phyloP scores from a whole-genome alignment of 1,140 invertebrate genomes.

The Octopus bimaculoides region DNA sequence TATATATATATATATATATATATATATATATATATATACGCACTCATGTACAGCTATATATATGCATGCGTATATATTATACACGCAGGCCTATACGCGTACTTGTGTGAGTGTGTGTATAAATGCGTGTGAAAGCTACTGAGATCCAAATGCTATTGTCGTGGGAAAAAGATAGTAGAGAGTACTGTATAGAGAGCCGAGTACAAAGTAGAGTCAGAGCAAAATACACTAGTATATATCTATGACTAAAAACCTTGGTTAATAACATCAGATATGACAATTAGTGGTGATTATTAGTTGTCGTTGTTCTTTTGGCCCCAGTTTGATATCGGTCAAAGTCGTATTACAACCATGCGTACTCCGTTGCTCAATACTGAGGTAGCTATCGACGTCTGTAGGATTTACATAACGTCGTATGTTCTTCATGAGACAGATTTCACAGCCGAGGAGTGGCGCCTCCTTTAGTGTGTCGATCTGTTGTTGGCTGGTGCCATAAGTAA shows the following conservation, averaged over 20 bases:
- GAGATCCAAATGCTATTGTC: not conserved
- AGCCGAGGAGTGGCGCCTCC: too few species aligned
- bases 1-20: not conserved
- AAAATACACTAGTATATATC: not conserved
- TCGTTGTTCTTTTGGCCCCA: too few species aligned
- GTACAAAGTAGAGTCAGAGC: not conserved
- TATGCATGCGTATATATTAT: not conserved
- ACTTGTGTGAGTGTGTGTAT: not conserved
- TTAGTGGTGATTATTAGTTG: not conserved
- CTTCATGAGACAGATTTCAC: too few species aligned
- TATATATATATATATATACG: not conserved
- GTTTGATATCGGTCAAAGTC: too few species aligned
- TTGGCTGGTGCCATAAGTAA: too few species aligned
- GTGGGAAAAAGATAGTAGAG: not conserved
- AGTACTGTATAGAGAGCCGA: not conserved
- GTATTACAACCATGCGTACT: too few species aligned
- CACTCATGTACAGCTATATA: not conserved
- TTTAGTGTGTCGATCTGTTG: too few species aligned
- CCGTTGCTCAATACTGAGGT: too few species aligned
- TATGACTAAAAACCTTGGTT: not conserved
- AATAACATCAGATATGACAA: not conserved
- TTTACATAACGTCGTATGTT: too few species aligned
- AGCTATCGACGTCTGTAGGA: too few species aligned
- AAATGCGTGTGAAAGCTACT: not conserved
- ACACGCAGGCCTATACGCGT: not conserved